Percentiles rank a stretch among this genome's conserved stretches.
These are phyloP conservation scores for Leptinotarsa tumamoca DNA, from an alignment of 2,888 invertebrate genomes.

Conservation along the genomic window DNA sequence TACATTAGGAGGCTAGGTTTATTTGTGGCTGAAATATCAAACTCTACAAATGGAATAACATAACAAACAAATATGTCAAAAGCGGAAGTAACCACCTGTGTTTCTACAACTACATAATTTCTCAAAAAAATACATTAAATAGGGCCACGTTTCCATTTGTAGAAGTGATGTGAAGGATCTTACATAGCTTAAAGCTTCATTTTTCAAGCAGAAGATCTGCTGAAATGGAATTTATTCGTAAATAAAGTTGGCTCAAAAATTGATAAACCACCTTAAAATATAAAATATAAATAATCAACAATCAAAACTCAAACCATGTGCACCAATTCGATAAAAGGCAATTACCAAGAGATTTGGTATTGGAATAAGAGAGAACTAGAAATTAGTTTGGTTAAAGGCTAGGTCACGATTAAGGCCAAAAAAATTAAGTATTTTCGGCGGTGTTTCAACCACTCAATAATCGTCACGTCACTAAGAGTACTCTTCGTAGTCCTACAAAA, in stretches of 20 bases:
- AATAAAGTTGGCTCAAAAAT: conserved; percentile 27
- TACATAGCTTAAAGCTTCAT: conserved; percentile 46
- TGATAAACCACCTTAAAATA: conserved; percentile 31
- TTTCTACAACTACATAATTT: background rate
- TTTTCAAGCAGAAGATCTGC: conserved; percentile 42
- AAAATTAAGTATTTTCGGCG: background rate
- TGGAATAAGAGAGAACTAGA: conserved; percentile 32
- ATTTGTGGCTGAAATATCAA: conserved; percentile 30
- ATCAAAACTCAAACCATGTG: conserved; percentile 28
- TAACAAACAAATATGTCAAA: background rate
- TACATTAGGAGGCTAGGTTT: conserved; percentile 32
- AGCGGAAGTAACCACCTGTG: background rate
- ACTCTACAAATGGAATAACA: conserved; percentile 40
- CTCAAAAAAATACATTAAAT: background rate
- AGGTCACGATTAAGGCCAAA: background rate
- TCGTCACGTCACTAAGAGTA: conserved; percentile 1
- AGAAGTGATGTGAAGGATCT: conserved; percentile 38
- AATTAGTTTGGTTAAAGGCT: conserved; percentile 22
- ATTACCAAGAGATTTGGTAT: conserved; percentile 44
- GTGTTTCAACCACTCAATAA: background rate
- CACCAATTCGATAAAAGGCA: conserved; percentile 29
- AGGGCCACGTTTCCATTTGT: conserved; percentile 29
- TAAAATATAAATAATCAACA: conserved; percentile 44
- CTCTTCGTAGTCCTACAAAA: background rate
- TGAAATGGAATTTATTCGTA: conserved; percentile 39